phyloP scores from a whole-genome alignment of 1,140 invertebrate species.

The Hyphantria cunea region DNA sequence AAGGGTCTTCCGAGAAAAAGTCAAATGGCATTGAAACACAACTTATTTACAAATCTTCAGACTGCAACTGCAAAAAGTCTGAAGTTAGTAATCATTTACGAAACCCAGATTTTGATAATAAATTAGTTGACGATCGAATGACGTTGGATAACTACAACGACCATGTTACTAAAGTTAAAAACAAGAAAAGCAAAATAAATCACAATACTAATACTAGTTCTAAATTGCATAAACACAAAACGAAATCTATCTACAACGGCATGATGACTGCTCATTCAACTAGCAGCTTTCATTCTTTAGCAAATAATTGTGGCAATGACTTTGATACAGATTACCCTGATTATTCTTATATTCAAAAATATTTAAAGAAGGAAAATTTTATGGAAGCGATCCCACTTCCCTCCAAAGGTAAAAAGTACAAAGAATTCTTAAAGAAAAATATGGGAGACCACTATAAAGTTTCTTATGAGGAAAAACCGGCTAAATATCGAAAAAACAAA shows the following conservation, averaged over 20 bases:
- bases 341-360: constrained; percentile 12
- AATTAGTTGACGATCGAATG: constrained; percentile 8
- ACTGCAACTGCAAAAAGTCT: constrained; percentile 39
- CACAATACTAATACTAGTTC: constrained; percentile 19
- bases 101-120: constrained; percentile 24
- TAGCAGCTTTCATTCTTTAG: constrained; percentile 46
- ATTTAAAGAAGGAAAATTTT: constrained; percentile 19
- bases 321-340: constrained; percentile 14
- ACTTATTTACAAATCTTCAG: constrained; percentile 50
- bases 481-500: constrained; percentile 37
- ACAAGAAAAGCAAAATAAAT: constrained; percentile 37
- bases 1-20: constrained; percentile 30
- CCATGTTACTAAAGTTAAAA: constrained; percentile 26
- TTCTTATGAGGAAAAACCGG: constrained; percentile 14
- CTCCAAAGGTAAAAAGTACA: constrained; percentile 28
- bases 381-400: constrained; percentile 5
- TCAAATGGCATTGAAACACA: constrained; percentile 45
- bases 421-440: constrained; percentile 24
- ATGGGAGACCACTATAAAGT: constrained; percentile 5
- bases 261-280: constrained; percentile 34
- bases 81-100: constrained; percentile 37
- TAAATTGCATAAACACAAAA: constrained; percentile 39
- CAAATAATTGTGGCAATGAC: constrained; percentile 30
- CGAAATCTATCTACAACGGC: constrained; percentile 31
- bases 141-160: neutral